Conservation (phyloP, 2,888 invertebrate species). For the Herminia tarsipennalis region DNA sequence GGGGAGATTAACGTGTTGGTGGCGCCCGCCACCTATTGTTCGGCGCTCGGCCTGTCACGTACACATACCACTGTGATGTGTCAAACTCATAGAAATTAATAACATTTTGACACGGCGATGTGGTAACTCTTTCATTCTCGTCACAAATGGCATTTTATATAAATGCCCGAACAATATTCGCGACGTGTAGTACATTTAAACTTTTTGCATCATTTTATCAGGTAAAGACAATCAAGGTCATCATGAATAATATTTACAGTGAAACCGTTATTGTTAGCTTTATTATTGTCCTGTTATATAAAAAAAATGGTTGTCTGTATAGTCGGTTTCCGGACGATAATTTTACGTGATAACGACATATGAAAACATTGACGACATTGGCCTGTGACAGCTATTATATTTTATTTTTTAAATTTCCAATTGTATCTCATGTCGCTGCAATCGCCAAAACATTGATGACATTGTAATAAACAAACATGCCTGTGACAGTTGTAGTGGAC, state of each 20-base stretch:
- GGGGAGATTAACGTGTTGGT: constrained; percentile 71
- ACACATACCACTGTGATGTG: constrained; percentile 48
- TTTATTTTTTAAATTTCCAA: too few species aligned
- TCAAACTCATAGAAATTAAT: constrained; percentile 39
- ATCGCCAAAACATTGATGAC: too few species aligned
- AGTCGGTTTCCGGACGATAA: too few species aligned
- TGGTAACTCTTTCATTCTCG: constrained; percentile 23
- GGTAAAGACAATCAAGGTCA: constrained; percentile 28
- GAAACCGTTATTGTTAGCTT: too few species aligned
- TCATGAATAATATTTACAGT: constrained; percentile 11
- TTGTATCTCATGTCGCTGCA: too few species aligned
- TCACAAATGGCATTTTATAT: constrained; percentile 4
- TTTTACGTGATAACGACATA: too few species aligned
- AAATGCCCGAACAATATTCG: constrained; percentile 1
- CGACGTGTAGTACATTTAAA: constrained; percentile 1
- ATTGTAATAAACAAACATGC: too few species aligned
- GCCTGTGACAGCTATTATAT: too few species aligned
- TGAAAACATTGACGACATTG: too few species aligned
- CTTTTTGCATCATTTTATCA: constrained; percentile 15
- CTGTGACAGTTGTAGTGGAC: too few species aligned
- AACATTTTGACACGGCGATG: constrained; percentile 31
- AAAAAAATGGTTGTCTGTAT: too few species aligned
- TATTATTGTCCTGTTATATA: too few species aligned
- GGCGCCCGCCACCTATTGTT: constrained; percentile 70
- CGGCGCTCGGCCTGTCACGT: constrained; percentile 40